These are phyloP conservation scores for Boulengeromyrus knoepffleri DNA, from an alignment of 2,113 vertebrate species.

Conservation along the genomic window DNA sequence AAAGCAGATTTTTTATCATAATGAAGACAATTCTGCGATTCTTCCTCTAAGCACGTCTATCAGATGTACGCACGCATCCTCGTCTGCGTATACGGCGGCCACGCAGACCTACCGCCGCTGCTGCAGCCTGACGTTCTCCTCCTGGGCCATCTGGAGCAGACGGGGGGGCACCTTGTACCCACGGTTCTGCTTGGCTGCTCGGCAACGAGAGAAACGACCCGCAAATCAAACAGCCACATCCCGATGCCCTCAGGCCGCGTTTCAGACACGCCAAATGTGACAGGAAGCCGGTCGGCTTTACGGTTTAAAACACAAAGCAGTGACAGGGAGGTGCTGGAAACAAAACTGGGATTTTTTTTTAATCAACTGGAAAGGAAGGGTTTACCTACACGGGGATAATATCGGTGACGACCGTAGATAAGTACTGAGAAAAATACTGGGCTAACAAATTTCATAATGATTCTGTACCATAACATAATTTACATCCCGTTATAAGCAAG, in stretches of 20 bases:
- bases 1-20: background rate
- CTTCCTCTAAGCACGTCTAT: background rate
- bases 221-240: background rate
- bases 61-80: background rate
- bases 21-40: background rate
- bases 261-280: background rate
- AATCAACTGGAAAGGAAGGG: background rate
- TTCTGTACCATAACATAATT: background rate
- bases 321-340: background rate
- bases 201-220: constrained; percentile 22
- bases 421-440: background rate
- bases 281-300: background rate
- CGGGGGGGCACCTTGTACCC: constrained; percentile 73
- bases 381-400: background rate
- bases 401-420: background rate
- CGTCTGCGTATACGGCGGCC: background rate
- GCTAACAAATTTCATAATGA: background rate
- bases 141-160: constrained; percentile 73
- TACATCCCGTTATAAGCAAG: background rate
- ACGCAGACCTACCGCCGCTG: constrained; percentile 65
- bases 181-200: constrained; percentile 74
- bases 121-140: constrained; percentile 70
- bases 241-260: background rate
- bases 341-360: background rate
- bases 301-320: background rate